These are phyloP conservation scores for Anguilla obscura DNA, from an alignment of 2,797 vertebrate genomes.

Conservation along the genomic window DNA sequence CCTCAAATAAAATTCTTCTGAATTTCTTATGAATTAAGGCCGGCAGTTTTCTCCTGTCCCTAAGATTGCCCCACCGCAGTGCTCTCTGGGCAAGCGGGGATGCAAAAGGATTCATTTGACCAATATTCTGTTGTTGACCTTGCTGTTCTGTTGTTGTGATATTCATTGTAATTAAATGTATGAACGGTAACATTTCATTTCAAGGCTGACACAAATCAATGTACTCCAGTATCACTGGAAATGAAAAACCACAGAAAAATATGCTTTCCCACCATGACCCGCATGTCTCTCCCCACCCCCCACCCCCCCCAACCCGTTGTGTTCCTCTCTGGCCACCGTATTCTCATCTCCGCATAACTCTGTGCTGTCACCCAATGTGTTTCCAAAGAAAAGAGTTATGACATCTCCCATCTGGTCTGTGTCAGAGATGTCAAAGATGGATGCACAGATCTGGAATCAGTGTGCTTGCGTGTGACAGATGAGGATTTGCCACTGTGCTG, in stretches of 20 bases:
- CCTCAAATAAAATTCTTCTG: no score
- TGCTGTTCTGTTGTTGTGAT: background rate
- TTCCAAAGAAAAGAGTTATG: constrained; percentile 64
- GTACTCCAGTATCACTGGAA: background rate
- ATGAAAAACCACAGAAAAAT: background rate
- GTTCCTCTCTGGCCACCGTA: constrained; percentile 59
- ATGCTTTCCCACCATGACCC: background rate
- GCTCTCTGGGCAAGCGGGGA: background rate
- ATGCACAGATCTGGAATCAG: constrained; percentile 35
- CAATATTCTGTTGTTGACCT: no score
- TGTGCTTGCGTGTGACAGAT: constrained; percentile 34
- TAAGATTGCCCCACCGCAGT: background rate
- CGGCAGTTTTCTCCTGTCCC: background rate
- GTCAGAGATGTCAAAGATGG: constrained; percentile 44
- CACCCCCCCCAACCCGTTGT: constrained; percentile 41
- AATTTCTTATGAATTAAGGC: no score
- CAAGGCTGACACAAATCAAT: background rate
- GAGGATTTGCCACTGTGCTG: background rate
- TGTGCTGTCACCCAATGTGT: constrained; percentile 55
- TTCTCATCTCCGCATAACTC: constrained; percentile 48
- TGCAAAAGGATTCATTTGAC: background rate
- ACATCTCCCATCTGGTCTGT: constrained; percentile 50
- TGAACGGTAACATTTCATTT: background rate
- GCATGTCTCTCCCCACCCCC: background rate
- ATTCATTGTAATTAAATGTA: background rate